Evolutionary conservation across 2,113 vertebrate genomes (phyloP), one percentile per base, ranked within the genome.

Genomic region (Indicator maculatus): DNA sequence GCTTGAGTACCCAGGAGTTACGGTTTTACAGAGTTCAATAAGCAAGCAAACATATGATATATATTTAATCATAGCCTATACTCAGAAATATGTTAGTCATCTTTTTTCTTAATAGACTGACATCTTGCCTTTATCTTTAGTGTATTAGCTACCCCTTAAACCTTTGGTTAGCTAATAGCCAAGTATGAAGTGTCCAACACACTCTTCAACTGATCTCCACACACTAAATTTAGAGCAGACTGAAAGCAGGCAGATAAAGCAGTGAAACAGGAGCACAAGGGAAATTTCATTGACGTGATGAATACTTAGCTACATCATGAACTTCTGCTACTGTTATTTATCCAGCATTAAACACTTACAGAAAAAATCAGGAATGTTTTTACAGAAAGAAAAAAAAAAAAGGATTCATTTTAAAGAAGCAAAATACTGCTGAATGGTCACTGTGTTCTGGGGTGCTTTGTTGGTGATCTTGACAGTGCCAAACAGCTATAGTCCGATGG

Each of bases 181-280:
- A 77, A 67, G 88, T 88, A 96, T 94, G 96, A 97, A 96, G 96
- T 95, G 71, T 93, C 83, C 96, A 93, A 95, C 97, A 98, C 98
- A 97, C 98, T 97, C 97, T 75, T 81, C 80, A 96, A 85, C 87
- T 98, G 98, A 98, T 96, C 88, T 79, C 96, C 85, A 8, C 26
- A 33, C 74, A 76, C 98, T 99, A 99, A 98, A 96, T 98, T 98
- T 98, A 98, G 98, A 96, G 83, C 41, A 21, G 55, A 26, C 55
- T 93, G 78, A 55, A 58, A 45, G 89, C 78, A 86, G 80, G 33
- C 60, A 90, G 94, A 96, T 76, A 95, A 96, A 94, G 71, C 16
- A 16, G 65, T 30, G 71, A 91, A 86, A 93, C 61, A 86, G 60
- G 75, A 69, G 75, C 69, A 44, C 39, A 92, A 78, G 50, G 47